A percentile compares a stretch with the other conserved stretches of the same genome.
phyloP scores from a whole-genome alignment of 2,797 vertebrate species.

The Gadopsis bispinosus region DNA sequence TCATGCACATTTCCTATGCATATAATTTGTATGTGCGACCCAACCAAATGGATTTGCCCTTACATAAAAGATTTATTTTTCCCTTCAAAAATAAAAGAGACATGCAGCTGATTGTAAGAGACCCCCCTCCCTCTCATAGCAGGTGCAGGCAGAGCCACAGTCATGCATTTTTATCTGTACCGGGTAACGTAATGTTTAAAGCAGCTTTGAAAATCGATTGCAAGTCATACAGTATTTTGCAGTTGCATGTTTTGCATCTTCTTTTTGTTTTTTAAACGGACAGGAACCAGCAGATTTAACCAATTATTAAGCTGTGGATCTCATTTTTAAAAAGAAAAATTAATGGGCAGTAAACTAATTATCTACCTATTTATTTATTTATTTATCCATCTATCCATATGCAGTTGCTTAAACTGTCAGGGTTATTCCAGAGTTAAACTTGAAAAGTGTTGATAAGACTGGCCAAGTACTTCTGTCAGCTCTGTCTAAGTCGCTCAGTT shows the following conservation, averaged over 20 bases:
- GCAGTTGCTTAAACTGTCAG: conserved; percentile 34
- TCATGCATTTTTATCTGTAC: conserved; percentile 64
- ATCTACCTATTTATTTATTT: background rate
- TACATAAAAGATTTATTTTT: conserved; percentile 76
- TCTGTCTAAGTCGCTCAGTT: conserved; percentile 51
- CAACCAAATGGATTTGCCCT: conserved; percentile 76
- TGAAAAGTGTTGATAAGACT: conserved; percentile 62
- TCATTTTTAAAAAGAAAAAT: conserved; percentile 22
- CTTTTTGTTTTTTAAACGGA: too few species aligned
- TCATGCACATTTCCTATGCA: conserved; percentile 65
- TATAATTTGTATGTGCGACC: conserved; percentile 74
- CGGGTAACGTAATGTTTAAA: conserved; percentile 45
- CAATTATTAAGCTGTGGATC: background rate
- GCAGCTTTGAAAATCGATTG: conserved; percentile 37
- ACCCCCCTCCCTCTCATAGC: conserved; percentile 43
- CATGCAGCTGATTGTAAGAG: conserved; percentile 70
- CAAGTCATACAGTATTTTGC: conserved; percentile 12
- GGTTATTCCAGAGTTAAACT: conserved; percentile 58
- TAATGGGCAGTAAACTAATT: background rate
- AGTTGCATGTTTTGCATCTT: conserved; percentile 43
- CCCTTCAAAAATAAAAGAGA: conserved; percentile 71
- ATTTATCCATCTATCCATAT: conserved; percentile 34
- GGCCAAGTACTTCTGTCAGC: conserved; percentile 65
- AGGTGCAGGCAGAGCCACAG: conserved; percentile 60
- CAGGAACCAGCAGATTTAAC: background rate